Base-by-base conservation (phyloP, 2,113 vertebrate species). In the Raja brachyura region DNA sequence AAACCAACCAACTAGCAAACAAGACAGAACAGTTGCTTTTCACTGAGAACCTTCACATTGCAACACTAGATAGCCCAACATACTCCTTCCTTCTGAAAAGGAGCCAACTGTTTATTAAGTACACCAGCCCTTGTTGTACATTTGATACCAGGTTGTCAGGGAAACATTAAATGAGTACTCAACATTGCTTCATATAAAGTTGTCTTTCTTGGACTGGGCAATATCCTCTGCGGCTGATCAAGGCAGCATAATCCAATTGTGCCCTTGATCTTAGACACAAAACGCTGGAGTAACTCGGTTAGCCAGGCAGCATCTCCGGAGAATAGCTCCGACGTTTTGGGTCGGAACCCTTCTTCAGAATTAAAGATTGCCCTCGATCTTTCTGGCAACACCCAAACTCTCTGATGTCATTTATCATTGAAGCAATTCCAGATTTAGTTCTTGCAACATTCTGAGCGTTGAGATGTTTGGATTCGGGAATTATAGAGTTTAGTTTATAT, bases 161-260 rank as follows among this genome's bases (percentile, higher is more conserved):
- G 63, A 73, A 92, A 92, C 31, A 48, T 25, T 25, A 92, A 92
- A 92, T 92, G 73, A 54, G 73, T 92, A 20, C 10, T 48, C 33
- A 92, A 73, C 33, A 48, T 92, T 48, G 39, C 39, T 48, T 48
- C 39, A 48, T 48, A 48, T 48, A 48, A 48, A 48, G 39, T 48
- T 28, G 25, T 85, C 28, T 61, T 85, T 28, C 81, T 85, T 8
- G 25, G 16, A 25, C 22, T 83, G 79, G 9, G 7, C 20, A 20
- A 22, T 83, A 56, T 56, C 79, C 20, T 25, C 5, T 61, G 81
- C 0, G 22, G 48, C 10, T 22, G 9, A 25, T 10, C 5, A 0
- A 77, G 8, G 10, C 79, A 10, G 48, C 22, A 61, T 59, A 85
- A 13, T 25, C 56, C 81, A 22, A 61, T 28, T n/a, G 0, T 56